These are phyloP conservation scores for Papilio gigon DNA, from an alignment of 2,888 invertebrate genomes.

Conservation along the genomic window DNA sequence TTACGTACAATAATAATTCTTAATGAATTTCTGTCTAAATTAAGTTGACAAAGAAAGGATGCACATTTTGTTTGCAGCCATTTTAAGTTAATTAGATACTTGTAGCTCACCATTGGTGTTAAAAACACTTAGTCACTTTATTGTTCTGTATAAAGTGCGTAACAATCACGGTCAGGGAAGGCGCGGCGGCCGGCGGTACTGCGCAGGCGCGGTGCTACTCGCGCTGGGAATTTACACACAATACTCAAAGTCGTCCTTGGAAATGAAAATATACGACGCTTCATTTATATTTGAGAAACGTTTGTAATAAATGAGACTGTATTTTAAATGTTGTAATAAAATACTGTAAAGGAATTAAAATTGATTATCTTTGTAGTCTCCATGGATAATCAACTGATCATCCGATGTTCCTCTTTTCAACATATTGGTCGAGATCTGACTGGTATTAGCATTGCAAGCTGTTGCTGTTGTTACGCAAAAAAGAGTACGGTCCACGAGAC, in stretches of 20 bases:
- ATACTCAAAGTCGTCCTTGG: conserved; percentile 48
- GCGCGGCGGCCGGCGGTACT: no score
- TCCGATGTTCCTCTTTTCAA: no score
- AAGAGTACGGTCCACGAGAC: no score
- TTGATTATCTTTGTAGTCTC: not conserved
- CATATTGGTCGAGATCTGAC: no score
- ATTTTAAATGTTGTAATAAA: not conserved
- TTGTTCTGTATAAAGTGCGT: conserved; percentile 38
- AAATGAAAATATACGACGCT: conserved; percentile 44
- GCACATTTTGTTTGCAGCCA: conserved; percentile 4
- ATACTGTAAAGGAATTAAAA: not conserved
- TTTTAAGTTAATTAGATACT: conserved; percentile 29
- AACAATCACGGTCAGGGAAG: conserved; percentile 31
- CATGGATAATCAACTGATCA: not conserved
- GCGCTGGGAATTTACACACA: conserved; percentile 51
- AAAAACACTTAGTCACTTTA: conserved; percentile 34
- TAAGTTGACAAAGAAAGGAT: conserved; percentile 25
- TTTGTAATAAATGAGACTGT: conserved; percentile 28
- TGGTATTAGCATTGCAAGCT: no score
- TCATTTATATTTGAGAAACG: conserved; percentile 46
- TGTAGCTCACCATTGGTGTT: conserved; percentile 16
- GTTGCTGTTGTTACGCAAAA: no score
- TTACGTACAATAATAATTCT: not conserved
- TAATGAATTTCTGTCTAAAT: conserved; percentile 3
- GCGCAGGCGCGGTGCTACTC: conserved; percentile 30